Base-by-base conservation (phyloP, 2,888 invertebrate species). In the Boloria euphrosyne region DNA sequence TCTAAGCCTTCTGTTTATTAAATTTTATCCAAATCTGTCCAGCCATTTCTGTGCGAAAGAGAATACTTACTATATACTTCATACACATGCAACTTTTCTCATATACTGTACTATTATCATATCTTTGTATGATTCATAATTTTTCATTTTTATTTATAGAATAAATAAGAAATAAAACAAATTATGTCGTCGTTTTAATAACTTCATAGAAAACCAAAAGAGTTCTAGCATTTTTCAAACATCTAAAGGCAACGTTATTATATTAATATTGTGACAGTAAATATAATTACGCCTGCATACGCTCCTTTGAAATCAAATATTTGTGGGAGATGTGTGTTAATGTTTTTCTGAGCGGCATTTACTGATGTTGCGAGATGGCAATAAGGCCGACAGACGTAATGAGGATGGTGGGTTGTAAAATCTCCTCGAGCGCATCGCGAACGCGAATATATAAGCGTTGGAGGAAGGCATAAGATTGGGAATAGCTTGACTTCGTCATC, bases 371-470 rank as follows among this genome's bases (percentile, higher is more conserved):
- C 82, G 80, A 79, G 83, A 83, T 81, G 81, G 85, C 84, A 85
- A 87, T 87, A 87, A 84, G 81, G 79, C 80, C 81, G 84, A 83
- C 86, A 84, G 84, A 84, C 83, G 86, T 87, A 87, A 88, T 87
- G 86, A 88, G 85, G 84, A 85, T 85, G 82, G 81, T 77, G 81
- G 82, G 79, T 77, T 80, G 79, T 84, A 82, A 81, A 80, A 73
- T 76, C 77, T 78, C 68, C 65, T 13, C 75, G 65, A 59, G 69
- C 74, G 62, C 74, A 65, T 62, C 63, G 55, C 52, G 22, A 58
- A n/a, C 50, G 13, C 50, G 18, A 13, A 38, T 63, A 60, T 61
- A 46, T 67, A 60, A 63, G 60, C 27, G 51, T 46, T 27, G 58
- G 50, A 69, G 67, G 31, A 10, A 38, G 31, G 31, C 50, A 66